These are phyloP conservation scores for Borostomias antarcticus DNA, from an alignment of 2,797 vertebrate genomes.

Conservation along the genomic window DNA sequence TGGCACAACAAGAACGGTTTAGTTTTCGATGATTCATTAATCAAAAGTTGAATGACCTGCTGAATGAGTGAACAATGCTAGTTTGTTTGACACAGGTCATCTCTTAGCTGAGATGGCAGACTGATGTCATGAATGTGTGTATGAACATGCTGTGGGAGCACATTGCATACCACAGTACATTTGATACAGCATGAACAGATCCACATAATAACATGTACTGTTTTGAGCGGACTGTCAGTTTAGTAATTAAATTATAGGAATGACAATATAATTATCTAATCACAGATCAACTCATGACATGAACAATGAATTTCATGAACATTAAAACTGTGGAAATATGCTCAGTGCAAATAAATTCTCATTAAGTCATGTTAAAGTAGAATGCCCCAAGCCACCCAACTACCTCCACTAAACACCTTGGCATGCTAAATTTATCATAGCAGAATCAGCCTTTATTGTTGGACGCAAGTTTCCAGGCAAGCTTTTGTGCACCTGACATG, in stretches of 20 bases:
- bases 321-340: slow-evolving; percentile 42
- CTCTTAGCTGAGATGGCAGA: too few relatives aligned
- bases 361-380: slow-evolving; percentile 34
- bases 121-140: too few relatives aligned
- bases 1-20: not conserved
- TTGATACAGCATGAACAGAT: too few relatives aligned
- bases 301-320: slow-evolving; percentile 1
- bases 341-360: slow-evolving; percentile 38
- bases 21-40: not conserved
- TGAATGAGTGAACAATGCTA: not conserved
- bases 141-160: too few relatives aligned
- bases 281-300: not conserved
- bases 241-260: not conserved
- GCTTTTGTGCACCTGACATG: slow-evolving; percentile 58
- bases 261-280: not conserved
- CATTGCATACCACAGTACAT: too few relatives aligned
- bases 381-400: slow-evolving; percentile 26
- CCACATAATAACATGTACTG: too few relatives aligned
- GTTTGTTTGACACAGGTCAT: too few relatives aligned
- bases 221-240: not conserved
- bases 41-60: not conserved
- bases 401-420: slow-evolving; percentile 3
- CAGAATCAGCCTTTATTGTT: slow-evolving; percentile 17
- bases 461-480: slow-evolving; percentile 41
- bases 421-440: slow-evolving; percentile 31